Base-by-base conservation (phyloP, 2,113 vertebrate genomes). In the Zapus hudsonius region DNA sequence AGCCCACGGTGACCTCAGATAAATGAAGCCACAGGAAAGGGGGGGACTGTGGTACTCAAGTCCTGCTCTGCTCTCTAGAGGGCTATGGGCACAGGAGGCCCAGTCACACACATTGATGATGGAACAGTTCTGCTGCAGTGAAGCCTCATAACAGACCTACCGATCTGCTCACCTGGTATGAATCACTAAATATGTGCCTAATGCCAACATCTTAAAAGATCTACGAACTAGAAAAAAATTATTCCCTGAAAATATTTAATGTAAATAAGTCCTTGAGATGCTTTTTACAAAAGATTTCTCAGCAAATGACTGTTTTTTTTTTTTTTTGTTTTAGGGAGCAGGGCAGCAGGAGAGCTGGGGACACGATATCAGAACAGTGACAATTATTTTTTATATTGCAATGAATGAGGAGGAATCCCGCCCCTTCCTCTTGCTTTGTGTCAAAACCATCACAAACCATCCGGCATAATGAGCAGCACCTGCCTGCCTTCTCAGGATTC, bases 231-330 rank as follows among this genome's bases (percentile, higher is more conserved):
- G 78, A 93, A 92, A 96, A 88, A 87, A 90, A 93, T 44, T 80
- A 93, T 44, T 80, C 82, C 72, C 87, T 92, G 73, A 91, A 96
- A 90, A 67, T 89, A 92, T 92, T 96, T 96, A 95, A 93, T 92
- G 84, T 63, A 95, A 95, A 72, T 95, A 97, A 97, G 73, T 97
- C 96, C 76, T 94, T 93, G 92, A 96, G 81, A 44, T 90, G 64
- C 55, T 97, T 97, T 96, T 93, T 96, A 90, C 20, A 97, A 96
- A 87, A 97, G 76, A 80, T 96, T 94, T 95, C 95, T 94, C 92
- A 38, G 87, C 96, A 95, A 96, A 92, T 95, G 91, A 47, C 17
- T 19, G 89, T 97, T 83, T 87, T 83, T 87, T 33, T 42, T n/a
- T 19, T 90, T 97, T 83, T 87, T 83, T 87, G 38, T 42, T n/a